Percentiles rank a stretch among this genome's conserved stretches.
Evolutionary conservation across 2,888 invertebrate species (phyloP).

Genomic region (Linnaemya vulpina): DNA sequence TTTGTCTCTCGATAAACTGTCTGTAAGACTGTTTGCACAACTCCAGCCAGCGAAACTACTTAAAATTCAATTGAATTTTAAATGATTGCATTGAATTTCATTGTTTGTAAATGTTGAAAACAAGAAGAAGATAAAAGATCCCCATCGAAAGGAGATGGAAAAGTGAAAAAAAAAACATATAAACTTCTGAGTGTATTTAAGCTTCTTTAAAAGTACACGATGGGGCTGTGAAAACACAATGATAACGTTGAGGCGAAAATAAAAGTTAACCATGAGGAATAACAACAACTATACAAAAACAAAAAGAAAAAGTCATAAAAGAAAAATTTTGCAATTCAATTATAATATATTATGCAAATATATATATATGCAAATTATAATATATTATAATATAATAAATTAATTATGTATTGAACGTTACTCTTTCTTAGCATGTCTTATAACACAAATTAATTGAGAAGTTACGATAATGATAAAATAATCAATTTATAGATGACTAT

Average conservation of each 20-base stretch:
- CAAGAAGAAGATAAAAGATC: conserved; percentile 49
- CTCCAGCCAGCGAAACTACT: conserved; percentile 72
- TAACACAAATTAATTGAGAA: too few relatives aligned
- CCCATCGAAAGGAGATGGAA: conserved; percentile 6
- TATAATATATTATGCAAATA: too few relatives aligned
- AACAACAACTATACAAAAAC: too few relatives aligned
- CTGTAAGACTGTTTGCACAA: conserved; percentile 3
- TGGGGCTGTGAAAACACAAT: neutral
- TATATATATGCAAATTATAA: too few relatives aligned
- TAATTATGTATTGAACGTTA: too few relatives aligned
- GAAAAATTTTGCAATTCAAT: too few relatives aligned
- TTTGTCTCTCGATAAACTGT: conserved; percentile 37
- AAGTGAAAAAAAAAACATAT: conserved; percentile 18
- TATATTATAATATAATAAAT: too few relatives aligned
- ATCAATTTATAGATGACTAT: too few relatives aligned
- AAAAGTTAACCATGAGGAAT: too few relatives aligned
- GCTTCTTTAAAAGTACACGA: neutral
- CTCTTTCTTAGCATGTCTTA: too few relatives aligned
- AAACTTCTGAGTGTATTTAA: neutral
- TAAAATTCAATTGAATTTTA: conserved; percentile 82
- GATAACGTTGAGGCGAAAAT: neutral
- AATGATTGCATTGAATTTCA: conserved; percentile 79
- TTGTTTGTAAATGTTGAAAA: conserved; percentile 68
- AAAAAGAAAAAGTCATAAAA: too few relatives aligned
- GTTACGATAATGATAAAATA: too few relatives aligned